Evolutionary conservation across 2,797 vertebrate genomes (phyloP).

Genomic region (Phaenicophaeus curvirostris): DNA sequence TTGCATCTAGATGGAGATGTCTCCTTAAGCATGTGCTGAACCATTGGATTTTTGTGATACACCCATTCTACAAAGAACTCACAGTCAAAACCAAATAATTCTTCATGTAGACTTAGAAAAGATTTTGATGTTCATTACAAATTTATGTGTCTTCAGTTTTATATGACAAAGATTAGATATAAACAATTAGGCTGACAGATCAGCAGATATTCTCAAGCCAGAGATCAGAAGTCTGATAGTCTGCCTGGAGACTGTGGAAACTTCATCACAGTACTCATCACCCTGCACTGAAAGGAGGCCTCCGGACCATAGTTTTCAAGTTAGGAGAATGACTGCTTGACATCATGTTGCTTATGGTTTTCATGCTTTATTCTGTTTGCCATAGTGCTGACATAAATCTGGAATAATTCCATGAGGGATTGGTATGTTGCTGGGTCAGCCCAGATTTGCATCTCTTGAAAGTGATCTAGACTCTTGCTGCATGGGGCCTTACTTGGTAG

Average conservation of each 20-base stretch:
- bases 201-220: background rate
- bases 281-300: background rate
- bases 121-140: background rate
- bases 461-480: background rate
- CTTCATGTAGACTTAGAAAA: background rate
- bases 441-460: background rate
- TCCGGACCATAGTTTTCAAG: background rate
- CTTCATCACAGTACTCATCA: background rate
- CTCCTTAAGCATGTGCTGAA: background rate
- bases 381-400: background rate
- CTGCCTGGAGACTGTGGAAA: background rate
- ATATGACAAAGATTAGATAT: background rate
- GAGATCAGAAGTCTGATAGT: background rate
- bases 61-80: background rate
- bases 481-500: background rate
- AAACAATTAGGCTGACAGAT: background rate
- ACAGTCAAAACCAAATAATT: background rate
- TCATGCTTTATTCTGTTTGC: background rate
- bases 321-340: background rate
- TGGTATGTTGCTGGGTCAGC: background rate
- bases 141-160: background rate
- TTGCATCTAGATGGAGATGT: background rate
- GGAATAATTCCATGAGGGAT: background rate
- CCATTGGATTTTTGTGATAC: background rate
- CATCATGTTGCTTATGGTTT: background rate